Conservation (phyloP, 2,888 invertebrate genomes). For the Heliconius ethilla region DNA sequence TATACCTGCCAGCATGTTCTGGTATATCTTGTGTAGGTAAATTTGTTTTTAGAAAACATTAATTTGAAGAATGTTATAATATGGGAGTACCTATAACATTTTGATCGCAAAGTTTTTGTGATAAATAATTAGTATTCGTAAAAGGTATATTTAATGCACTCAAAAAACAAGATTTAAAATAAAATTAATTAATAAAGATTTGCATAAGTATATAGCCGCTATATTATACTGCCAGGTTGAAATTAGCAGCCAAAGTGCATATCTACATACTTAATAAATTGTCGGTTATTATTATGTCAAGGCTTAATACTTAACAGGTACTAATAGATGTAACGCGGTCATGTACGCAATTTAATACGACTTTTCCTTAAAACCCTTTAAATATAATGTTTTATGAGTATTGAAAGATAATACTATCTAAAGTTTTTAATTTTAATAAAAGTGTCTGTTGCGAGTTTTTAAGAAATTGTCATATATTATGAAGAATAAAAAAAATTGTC, state of each 20-base stretch:
- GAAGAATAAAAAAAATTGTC: too few relatives aligned
- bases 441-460: too few relatives aligned
- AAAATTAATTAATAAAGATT: not conserved
- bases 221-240: not conserved
- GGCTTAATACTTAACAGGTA: conserved; percentile 2
- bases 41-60: too few relatives aligned
- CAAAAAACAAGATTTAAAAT: not conserved
- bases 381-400: not conserved
- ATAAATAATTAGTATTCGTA: too few relatives aligned
- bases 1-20: not conserved
- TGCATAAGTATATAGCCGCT: not conserved
- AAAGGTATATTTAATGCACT: not conserved
- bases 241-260: not conserved
- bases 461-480: not conserved
- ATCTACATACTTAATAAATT: conserved; percentile 8
- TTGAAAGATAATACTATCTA: not conserved
- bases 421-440: not conserved
- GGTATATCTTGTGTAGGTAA: not conserved
- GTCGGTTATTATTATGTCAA: conserved; percentile 27
- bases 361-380: conserved; percentile 16
- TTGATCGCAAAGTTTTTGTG: too few relatives aligned
- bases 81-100: too few relatives aligned
- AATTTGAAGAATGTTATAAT: too few relatives aligned
- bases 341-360: conserved; percentile 15
- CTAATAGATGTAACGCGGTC: conserved; percentile 34